Evolutionary conservation across 2,888 invertebrate species (phyloP), one percentile per base, ranked within the genome.

Genomic region (Clitarchus hookeri): DNA sequence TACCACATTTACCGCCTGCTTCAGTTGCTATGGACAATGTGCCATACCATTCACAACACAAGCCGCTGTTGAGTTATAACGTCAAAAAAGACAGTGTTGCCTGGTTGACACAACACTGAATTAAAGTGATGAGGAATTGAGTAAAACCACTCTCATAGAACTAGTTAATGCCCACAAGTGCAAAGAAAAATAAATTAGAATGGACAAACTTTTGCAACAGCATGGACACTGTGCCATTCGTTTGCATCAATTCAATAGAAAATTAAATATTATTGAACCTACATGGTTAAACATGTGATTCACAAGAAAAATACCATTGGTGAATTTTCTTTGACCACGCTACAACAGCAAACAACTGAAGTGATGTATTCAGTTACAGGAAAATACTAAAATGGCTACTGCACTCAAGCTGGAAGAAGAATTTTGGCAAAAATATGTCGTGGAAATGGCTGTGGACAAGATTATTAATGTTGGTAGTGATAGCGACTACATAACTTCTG

Each of bases 401-500:
- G 85, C 19, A 2, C 12, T 9, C 53, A 85, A 48, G n/a, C 19
- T 85, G 6, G 53, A 85, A 44, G 23, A 53, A 8, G 4, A 80
- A 13, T 85, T 27, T 79, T 82, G 85, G 85, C 44, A 85, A 26
- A n/a, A 36, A 4, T 48, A 54, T 26, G n/a, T 85, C 25, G 82
- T 85, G 36, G 44, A 79, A 27, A 27, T 53, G 23, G 44, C 79
- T 26, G 48, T 85, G 2, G 82, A 85, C 16, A 0, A 36, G n/a
- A 53, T 85, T 8, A 80, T 80, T 26, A 19, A 83, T 25, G 6
- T 44, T 9, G 44, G 44, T 9, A 83, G 25, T 23, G 83, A 83
- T 83, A 53, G 53, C 4, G 25, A 44, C 36, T 12, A 19, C 16
- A 9, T n/a, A n/a, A n/a, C n/a, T n/a, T 48, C 48, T 13, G 13